Conservation (phyloP, 2,888 invertebrate genomes). For the Hypomecis atomaria region DNA sequence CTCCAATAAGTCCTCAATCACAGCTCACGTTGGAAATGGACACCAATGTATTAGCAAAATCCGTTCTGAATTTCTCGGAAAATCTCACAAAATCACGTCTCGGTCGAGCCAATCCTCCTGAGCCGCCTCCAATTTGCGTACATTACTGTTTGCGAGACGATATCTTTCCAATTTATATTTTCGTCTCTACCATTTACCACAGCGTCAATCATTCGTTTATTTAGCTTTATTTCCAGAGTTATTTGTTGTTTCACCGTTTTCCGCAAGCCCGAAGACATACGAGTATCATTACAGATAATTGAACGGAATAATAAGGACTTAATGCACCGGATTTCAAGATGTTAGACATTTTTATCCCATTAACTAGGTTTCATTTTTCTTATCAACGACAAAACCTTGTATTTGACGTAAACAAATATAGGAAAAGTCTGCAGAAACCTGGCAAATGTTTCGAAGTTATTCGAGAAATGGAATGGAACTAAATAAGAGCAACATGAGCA, state of each 20-base stretch:
- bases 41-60: constrained; percentile 1
- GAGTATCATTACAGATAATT: constrained; percentile 6
- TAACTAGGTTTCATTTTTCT: constrained; percentile 14
- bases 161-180: constrained; percentile 17
- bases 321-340: constrained; percentile 10
- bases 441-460: constrained; percentile 8
- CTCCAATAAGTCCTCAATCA: constrained; percentile 5
- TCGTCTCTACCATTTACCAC: constrained; percentile 20
- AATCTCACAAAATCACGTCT: constrained; percentile 9
- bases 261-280: constrained; percentile 1
- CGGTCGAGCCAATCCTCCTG: constrained; percentile 10
- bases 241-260: constrained; percentile 2
- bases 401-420: constrained; percentile 30
- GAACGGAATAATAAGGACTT: constrained; percentile 2
- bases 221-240: constrained; percentile 1
- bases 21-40: constrained; percentile 1
- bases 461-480: constrained; percentile 31
- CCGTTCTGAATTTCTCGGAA: constrained; percentile 8
- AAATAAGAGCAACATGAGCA: neutral
- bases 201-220: constrained; percentile 28
- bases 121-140: constrained; percentile 28
- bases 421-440: constrained; percentile 14
- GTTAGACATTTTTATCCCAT: constrained; percentile 5
- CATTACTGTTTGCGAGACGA: constrained; percentile 27
- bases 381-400: constrained; percentile 11